Evolutionary conservation across 53 echinoderm and acorn worm species (phyloP), one percentile per base, ranked within the genome.

Genomic region (Patiria pectinifera): DNA sequence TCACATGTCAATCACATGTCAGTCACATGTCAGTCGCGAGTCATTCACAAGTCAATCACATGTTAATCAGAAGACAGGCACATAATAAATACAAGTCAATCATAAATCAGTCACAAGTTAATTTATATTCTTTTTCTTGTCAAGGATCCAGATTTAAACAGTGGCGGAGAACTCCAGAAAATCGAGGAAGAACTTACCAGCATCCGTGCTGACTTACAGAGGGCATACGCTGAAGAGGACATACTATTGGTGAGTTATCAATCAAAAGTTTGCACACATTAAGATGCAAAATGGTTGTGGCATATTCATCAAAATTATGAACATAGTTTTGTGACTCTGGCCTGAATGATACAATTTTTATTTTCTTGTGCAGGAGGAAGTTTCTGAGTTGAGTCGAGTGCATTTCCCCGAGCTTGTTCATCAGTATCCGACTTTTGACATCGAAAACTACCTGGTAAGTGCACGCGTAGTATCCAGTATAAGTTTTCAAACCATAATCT

Each of bases 371-470:
- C 62, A 95, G 96, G 89, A 78, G 53, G 94, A 90, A 45, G 66
- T 97, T 2, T 59, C 94, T 53, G 86, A 95, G 18, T 69, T 97
- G 48, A 94, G 93, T 22, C 93, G 86, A 6, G 62, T 82, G 21
- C 97, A 97, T 62, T 97, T 95, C 69, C 95, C 95, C 6, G 97
- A 97, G 83, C 84, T 97, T 1, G 62, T 94, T 23, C 84, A 75
- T 45, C 87, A 93, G 2, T 91, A 97, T 82, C 92, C 97, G 6
- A 79, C 48, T 11, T 84, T 97, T 71, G 93, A 92, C 26, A 95
- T 97, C 53, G 62, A 89, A 43, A 86, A 94, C 53, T 94, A 91
- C 59, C 53, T 97, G 83, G 97, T 97, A 92, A 95, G 97, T 90
- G 53, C 53, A 53, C 53, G 2, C 2, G 8, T 53, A 53, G 1